These are phyloP conservation scores for Sarcophaga bullata DNA, from an alignment of 1,140 invertebrate genomes.

Conservation along the genomic window DNA sequence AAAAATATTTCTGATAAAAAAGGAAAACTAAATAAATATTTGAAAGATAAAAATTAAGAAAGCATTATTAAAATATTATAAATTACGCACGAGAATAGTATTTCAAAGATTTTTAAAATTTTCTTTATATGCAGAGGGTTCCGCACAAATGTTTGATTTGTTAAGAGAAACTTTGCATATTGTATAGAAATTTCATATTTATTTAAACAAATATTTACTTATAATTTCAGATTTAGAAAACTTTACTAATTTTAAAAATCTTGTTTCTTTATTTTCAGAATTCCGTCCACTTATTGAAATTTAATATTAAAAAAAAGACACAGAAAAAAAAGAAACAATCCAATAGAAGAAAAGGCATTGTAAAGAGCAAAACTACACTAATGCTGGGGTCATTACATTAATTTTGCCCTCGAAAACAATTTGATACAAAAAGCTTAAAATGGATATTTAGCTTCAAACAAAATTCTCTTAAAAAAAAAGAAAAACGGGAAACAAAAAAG, in stretches of 20 bases:
- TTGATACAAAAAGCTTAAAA: conserved; percentile 26
- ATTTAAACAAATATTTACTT: too few relatives aligned
- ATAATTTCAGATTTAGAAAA: neutral
- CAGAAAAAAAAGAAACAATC: neutral
- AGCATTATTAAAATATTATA: too few relatives aligned
- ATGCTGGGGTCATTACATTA: conserved; percentile 9
- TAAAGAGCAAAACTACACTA: neutral
- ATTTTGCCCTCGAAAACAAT: neutral
- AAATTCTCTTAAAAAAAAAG: neutral
- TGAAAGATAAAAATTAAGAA: too few relatives aligned
- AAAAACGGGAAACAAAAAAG: neutral
- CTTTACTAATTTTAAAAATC: neutral
- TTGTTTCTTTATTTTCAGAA: conserved; percentile 29
- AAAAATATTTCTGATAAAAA: too few relatives aligned
- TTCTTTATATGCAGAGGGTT: too few relatives aligned
- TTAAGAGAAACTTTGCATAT: too few relatives aligned
- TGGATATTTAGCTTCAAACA: conserved; percentile 27
- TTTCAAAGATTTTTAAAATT: too few relatives aligned
- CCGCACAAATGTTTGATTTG: too few relatives aligned
- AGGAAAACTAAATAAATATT: too few relatives aligned
- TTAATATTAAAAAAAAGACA: neutral
- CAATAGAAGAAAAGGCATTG: neutral
- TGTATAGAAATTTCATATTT: too few relatives aligned
- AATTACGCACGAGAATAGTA: too few relatives aligned
- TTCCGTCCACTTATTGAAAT: conserved; percentile 38